These are phyloP conservation scores for Argya squamiceps DNA, from an alignment of 2,797 vertebrate species.

Conservation along the genomic window DNA sequence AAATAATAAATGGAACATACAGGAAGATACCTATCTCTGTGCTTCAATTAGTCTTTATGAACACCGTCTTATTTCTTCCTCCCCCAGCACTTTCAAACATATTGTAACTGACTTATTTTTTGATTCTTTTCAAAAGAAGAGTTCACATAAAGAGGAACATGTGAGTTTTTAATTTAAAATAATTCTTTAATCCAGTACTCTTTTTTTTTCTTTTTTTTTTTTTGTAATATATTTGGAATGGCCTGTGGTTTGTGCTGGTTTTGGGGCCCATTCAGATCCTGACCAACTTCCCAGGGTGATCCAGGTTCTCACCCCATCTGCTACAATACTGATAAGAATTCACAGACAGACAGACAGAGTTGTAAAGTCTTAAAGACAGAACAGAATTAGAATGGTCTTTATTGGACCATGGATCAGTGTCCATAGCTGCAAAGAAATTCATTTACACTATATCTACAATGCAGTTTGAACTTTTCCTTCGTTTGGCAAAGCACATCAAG, in stretches of 20 bases:
- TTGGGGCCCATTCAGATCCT: neutral
- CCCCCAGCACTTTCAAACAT: conserved; percentile 82
- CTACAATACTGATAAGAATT: conserved; percentile 68
- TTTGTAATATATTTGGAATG: neutral
- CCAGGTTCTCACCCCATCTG: conserved; percentile 32
- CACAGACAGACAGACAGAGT: neutral
- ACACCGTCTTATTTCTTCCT: conserved; percentile 64
- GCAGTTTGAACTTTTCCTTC: conserved; percentile 68
- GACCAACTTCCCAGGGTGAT: conserved; percentile 62
- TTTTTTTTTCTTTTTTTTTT: neutral
- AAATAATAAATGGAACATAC: conserved; percentile 77
- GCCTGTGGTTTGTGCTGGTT: neutral
- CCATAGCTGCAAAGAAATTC: conserved; percentile 32
- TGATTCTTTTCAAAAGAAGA: conserved; percentile 13
- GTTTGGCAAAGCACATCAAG: conserved; percentile 62
- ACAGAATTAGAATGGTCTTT: conserved; percentile 41
- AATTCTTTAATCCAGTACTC: neutral
- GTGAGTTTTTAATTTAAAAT: conserved; percentile 1
- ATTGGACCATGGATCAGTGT: neutral
- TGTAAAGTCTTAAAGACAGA: neutral
- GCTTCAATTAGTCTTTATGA: conserved; percentile 77
- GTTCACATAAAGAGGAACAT: neutral
- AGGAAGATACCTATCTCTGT: conserved; percentile 73
- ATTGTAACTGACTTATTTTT: conserved; percentile 31
- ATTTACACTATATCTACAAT: conserved; percentile 55